Evolutionary conservation across 2,888 invertebrate genomes (phyloP), one percentile per base, ranked within the genome.

Genomic region (Apamea anceps): DNA sequence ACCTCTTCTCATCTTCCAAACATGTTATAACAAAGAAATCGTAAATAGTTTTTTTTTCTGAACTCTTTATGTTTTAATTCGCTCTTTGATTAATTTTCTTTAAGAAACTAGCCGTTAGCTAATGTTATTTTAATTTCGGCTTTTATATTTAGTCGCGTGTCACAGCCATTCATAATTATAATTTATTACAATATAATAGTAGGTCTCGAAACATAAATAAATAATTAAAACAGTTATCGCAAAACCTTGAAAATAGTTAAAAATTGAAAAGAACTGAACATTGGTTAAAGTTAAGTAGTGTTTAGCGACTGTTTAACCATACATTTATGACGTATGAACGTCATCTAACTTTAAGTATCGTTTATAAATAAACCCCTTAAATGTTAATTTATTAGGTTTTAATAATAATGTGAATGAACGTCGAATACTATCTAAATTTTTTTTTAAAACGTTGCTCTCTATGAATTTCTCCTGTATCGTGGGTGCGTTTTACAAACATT

Each of bases 131-230:
- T 77, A 66, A 77, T 77, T 77, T 87, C 2, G 42, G 28, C 15
- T 63, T 72, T 87, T 85, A 45, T 66, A 77, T 76, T 72, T 57
- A 68, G 32, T 85, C 51, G 86, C 83, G 83, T 86, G 84, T 81
- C 80, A 66, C 62, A 85, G 62, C 45, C 60, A 70, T 81, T 81
- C 71, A 77, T 80, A 85, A 83, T 75, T 80, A 73, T 75, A 85
- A 84, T 85, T 85, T 75, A 86, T 65, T 85, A 80, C 81, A 81
- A 68, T 85, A 80, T 88, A 86, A 86, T 85, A 82, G 84, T 80
- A 85, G 68, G 62, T 37, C 42, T 72, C 15, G 32, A 63, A 84
- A 66, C 77, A 85, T 76, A 77, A 85, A 85, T 81, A 77, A 66
- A 81, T 77, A 42, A 77, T 76, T 77, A 76, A 72, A 87, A 72